These are phyloP conservation scores for Eupeodes latifasciatus DNA, from an alignment of 2,888 invertebrate genomes.

Conservation along the genomic window DNA sequence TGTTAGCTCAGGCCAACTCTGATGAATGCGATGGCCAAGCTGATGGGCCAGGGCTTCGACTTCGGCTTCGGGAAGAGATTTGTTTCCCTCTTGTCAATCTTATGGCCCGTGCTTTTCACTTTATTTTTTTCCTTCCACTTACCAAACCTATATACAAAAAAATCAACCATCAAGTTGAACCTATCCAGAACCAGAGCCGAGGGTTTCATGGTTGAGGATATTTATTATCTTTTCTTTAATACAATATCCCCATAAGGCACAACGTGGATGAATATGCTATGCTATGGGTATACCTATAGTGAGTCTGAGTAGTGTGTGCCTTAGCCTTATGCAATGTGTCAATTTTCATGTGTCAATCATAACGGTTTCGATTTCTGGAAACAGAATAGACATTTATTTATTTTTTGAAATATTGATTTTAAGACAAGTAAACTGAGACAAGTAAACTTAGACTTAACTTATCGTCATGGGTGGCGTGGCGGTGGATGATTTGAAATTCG, in stretches of 20 bases:
- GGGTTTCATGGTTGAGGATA: slow-evolving; percentile 31
- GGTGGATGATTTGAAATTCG: slow-evolving; percentile 35
- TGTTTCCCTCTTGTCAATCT: slow-evolving; percentile 55
- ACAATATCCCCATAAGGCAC: slow-evolving; percentile 14
- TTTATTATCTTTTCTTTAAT: slow-evolving; percentile 11
- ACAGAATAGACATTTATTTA: slow-evolving; percentile 10
- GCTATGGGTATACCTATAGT: too few species aligned
- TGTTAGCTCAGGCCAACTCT: slow-evolving; percentile 36
- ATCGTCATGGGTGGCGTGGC: slow-evolving; percentile 56
- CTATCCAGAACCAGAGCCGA: slow-evolving; percentile 9
- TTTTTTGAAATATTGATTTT: slow-evolving; percentile 2
- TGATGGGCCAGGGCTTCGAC: slow-evolving; percentile 2
- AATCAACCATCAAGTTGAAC: slow-evolving; percentile 22
- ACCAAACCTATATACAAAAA: neutral
- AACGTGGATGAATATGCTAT: neutral
- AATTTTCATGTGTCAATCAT: slow-evolving; percentile 71
- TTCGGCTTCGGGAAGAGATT: slow-evolving; percentile 50
- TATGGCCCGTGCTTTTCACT: slow-evolving; percentile 72
- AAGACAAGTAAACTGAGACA: slow-evolving; percentile 60
- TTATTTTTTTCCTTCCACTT: slow-evolving; percentile 44
- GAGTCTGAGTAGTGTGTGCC: neutral
- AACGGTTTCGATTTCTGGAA: slow-evolving; percentile 67
- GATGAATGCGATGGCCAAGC: slow-evolving; percentile 52
- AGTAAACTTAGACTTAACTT: slow-evolving; percentile 54
- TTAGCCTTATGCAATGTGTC: slow-evolving; percentile 72